A percentile compares a stretch with the other conserved stretches of the same genome.
phyloP scores from a whole-genome alignment of 2,888 invertebrate species.

The Apamea crenata region DNA sequence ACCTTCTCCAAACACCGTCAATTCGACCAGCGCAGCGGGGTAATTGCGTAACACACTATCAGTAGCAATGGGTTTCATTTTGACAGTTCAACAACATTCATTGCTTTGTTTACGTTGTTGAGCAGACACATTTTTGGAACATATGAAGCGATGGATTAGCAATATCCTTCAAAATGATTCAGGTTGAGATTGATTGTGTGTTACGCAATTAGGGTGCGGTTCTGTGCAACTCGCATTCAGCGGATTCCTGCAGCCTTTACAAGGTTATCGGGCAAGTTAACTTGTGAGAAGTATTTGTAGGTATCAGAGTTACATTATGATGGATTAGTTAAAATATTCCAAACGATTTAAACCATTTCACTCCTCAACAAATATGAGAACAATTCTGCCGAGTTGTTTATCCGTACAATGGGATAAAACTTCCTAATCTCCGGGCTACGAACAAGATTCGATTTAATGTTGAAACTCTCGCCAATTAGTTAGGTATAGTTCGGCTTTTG shows the following conservation, averaged over 20 bases:
- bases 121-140: no score
- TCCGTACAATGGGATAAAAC: constrained; percentile 37
- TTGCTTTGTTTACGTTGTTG: no score
- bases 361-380: constrained; percentile 34
- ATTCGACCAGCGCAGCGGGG: no score
- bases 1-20: neutral
- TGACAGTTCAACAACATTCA: no score
- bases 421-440: constrained; percentile 44
- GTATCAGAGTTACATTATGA: neutral
- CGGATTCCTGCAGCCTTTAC: neutral
- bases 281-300: neutral
- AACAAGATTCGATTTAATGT: constrained; percentile 53
- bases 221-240: neutral
- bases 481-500: constrained; percentile 29
- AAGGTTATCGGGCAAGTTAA: neutral
- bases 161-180: no score
- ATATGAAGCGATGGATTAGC: no score
- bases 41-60: no score
- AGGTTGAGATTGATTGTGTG: no score
- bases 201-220: no score
- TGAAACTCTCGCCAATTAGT: constrained; percentile 40
- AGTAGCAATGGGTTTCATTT: no score
- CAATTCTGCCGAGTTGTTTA: constrained; percentile 42
- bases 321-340: neutral
- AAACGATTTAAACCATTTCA: constrained; percentile 22